Evolutionary conservation across 2,797 vertebrate genomes (phyloP).

Genomic region (Cichlasoma orientale): DNA sequence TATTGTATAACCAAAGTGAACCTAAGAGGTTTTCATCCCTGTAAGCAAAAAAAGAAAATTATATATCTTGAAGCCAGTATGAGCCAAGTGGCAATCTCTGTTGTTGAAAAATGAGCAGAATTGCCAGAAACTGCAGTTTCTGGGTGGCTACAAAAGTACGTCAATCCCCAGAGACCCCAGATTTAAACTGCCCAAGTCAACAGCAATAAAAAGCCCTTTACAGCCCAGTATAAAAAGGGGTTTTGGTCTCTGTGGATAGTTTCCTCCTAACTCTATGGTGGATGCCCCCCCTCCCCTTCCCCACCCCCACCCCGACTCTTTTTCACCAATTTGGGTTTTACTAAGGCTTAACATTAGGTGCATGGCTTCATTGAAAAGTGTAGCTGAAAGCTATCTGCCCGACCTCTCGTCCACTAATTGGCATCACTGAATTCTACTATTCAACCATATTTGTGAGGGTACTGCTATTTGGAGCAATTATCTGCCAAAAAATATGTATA

Average conservation of each 20-base stretch:
- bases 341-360: neutral
- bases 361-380: neutral
- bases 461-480: accelerated
- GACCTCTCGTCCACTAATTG: neutral
- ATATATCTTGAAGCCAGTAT: neutral
- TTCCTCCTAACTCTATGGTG: neutral
- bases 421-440: neutral
- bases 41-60: neutral
- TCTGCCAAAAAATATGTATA: neutral
- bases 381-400: neutral
- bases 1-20: neutral
- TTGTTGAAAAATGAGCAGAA: neutral
- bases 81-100: neutral
- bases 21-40: neutral
- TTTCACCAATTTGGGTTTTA: neutral
- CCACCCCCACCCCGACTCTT: no score
- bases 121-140: neutral
- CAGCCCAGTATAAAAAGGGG: neutral
- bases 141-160: neutral
- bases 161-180: neutral
- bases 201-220: neutral
- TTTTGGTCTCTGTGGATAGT: neutral
- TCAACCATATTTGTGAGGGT: neutral
- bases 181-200: neutral
- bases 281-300: no score